Base-by-base conservation (phyloP, 2,888 invertebrate genomes). In the Lochmaea crataegi region DNA sequence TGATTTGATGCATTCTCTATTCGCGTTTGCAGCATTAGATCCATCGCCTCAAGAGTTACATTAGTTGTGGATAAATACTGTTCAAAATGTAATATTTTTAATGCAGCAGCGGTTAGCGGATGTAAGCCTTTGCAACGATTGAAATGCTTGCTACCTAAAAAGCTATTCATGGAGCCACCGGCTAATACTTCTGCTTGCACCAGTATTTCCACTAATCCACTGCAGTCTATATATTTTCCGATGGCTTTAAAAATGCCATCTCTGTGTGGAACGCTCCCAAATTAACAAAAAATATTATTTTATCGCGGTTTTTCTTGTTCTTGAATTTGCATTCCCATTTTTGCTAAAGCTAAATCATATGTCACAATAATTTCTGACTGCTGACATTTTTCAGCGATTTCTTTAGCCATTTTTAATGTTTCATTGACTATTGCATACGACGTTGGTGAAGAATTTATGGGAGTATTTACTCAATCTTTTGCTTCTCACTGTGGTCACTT, bases 301-400 rank as follows among this genome's bases (percentile, higher is more conserved):
- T 69, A 84, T 76, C 12, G 11, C n/a, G 81, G 81, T 12, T 79
- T 80, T 73, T 82, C 76, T 58, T 45, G 48, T 64, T 60, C 16
- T 76, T 84, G 82, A 48, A 84, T 81, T 60, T 82, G 79, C 78
- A 82, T 79, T 14, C 73, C 75, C 67, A 77, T 66, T 74, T 78
- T 78, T 9, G 75, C 71, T 57, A 76, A 84, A 0, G 82, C 83
- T 67, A 84, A 80, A 79, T 85, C 84, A 41, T 41, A 41, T 41
- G 41, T 41, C 41, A 41, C 41, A 41, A 66, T 73, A 61, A 72
- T 72, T 26, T 67, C 9, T 53, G n/a, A 1, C 32, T 68, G 67
- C 16, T 57, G 18, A 63, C 72, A 72, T 61, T 72, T 56, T 53
- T 65, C 65, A 38, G 73, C 73, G 6, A 65, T 61, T 61, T 65